Evolutionary conservation across 1,140 invertebrate species (phyloP).

Genomic region (Leptinotarsa defecta): DNA sequence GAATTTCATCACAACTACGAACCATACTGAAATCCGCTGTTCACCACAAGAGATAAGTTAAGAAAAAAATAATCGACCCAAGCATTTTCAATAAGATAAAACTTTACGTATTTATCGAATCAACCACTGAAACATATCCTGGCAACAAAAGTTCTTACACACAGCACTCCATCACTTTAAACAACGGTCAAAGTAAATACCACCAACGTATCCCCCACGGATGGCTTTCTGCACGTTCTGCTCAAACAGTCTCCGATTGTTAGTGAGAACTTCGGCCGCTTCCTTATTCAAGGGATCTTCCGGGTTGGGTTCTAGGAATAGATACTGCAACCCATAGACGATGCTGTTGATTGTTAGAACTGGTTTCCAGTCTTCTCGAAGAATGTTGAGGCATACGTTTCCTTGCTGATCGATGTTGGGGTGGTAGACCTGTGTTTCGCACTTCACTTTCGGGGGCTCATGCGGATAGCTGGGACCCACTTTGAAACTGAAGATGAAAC

Average conservation of each 20-base stretch:
- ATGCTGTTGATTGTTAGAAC: conserved; percentile 97
- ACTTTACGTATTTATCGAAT: conserved; percentile 14
- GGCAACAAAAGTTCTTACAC: not conserved
- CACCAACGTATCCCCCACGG: conserved; percentile 91
- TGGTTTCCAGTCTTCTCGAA: conserved; percentile 98
- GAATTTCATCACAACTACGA: not conserved
- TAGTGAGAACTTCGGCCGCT: conserved; percentile 96
- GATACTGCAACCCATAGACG: conserved; percentile 96
- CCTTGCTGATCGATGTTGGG: conserved; percentile 95
- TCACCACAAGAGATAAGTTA: not conserved
- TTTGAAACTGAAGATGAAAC: conserved; percentile 97
- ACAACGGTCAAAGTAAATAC: conserved; percentile 92
- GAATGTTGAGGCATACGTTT: conserved; percentile 92
- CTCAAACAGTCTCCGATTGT: conserved; percentile 91
- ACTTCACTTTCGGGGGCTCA: conserved; percentile 94
- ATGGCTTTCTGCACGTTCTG: conserved; percentile 96
- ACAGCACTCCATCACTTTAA: conserved; percentile 79
- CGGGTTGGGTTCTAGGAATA: conserved; percentile 97
- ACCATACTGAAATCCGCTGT: not conserved
- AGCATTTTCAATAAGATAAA: conserved; percentile 17
- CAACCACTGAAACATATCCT: conserved; percentile 15
- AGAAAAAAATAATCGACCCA: conserved; percentile 12
- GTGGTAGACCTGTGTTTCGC: conserved; percentile 92
- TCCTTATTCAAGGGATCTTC: conserved; percentile 99
- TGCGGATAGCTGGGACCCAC: conserved; percentile 97